phyloP scores from a whole-genome alignment of 2,888 invertebrate species.

The Melanostoma scalare region DNA sequence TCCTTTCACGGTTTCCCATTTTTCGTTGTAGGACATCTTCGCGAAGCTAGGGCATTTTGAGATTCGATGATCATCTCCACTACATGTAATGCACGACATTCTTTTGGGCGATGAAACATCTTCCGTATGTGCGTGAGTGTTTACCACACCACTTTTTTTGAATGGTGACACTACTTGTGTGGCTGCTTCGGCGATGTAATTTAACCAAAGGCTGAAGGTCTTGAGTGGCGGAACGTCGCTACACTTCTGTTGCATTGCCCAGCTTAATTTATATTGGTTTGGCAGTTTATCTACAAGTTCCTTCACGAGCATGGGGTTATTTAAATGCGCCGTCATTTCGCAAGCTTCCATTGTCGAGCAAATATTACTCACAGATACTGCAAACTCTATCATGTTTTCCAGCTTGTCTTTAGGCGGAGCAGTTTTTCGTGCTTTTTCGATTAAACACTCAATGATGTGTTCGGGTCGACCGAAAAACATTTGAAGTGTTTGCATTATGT shows the following conservation, averaged over 20 bases:
- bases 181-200: background rate
- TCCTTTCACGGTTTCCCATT: conserved; percentile 49
- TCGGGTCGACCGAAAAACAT: conserved; percentile 44
- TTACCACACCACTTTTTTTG: conserved; percentile 26
- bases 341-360: conserved; percentile 20
- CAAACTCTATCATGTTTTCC: conserved; percentile 22
- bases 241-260: conserved; percentile 2
- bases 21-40: conserved; percentile 20
- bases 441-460: conserved; percentile 27
- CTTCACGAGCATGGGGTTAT: too few species aligned
- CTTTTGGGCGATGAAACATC: background rate
- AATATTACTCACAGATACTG: conserved; percentile 23
- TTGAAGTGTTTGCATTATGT: background rate
- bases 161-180: conserved; percentile 13
- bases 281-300: too few species aligned
- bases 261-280: background rate
- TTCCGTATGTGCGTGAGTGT: conserved; percentile 12
- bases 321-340: too few species aligned
- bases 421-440: conserved; percentile 16
- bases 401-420: conserved; percentile 26
- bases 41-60: conserved; percentile 44
- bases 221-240: background rate
- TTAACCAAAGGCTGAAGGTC: background rate
- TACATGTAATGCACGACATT: conserved; percentile 13
- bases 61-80: conserved; percentile 7